A percentile compares a stretch with the other conserved stretches of the same genome.
Conservation (phyloP, 23 tunicate genomes). For the Clavelina lepadiformis region DNA sequence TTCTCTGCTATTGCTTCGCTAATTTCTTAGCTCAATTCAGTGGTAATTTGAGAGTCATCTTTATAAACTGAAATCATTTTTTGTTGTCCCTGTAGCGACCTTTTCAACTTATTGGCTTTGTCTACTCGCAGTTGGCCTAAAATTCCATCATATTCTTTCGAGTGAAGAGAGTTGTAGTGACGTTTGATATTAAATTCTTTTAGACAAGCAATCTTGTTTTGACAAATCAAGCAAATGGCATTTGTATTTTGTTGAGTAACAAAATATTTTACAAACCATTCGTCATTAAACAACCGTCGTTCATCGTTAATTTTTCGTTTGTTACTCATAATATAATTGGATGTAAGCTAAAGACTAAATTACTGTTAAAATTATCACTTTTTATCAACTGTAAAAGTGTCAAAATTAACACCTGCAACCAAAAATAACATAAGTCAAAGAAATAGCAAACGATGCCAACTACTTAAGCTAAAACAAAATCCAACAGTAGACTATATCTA, state of each 20-base stretch:
- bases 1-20: conserved; percentile 21
- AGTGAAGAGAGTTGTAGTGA: conserved; percentile 10
- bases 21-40: conserved; percentile 8
- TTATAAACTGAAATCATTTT: conserved; percentile 17
- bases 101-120: conserved; percentile 22
- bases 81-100: conserved; percentile 12
- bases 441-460: background rate
- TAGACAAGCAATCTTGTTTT: conserved; percentile 7
- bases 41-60: conserved; percentile 20
- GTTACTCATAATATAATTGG: conserved; percentile 13
- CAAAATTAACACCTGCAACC: background rate
- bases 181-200: conserved; percentile 20
- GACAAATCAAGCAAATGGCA: conserved; percentile 24
- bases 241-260: conserved; percentile 11
- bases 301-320: conserved; percentile 18
- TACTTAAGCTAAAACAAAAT: background rate
- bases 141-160: conserved; percentile 17
- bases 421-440: background rate
- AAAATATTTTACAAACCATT: conserved; percentile 23
- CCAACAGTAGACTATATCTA: background rate
- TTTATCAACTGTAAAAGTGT: background rate
- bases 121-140: conserved; percentile 21
- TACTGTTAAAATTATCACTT: background rate
- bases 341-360: background rate
- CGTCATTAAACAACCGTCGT: conserved; percentile 6